Conservation (phyloP, 2,888 invertebrate genomes). For the Limnephilus rhombicus region DNA sequence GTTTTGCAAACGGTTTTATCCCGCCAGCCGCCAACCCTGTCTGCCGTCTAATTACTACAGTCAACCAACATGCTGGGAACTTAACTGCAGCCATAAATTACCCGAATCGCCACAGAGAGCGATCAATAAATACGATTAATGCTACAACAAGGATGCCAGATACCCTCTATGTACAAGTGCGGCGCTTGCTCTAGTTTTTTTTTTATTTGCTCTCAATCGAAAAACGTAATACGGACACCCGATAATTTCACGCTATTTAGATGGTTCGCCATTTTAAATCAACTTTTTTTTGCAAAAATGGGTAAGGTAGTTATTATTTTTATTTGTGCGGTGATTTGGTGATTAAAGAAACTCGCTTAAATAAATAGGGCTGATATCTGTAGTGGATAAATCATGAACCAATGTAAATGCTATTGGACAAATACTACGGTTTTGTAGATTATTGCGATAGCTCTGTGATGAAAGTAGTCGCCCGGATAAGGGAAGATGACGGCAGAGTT, state of each 20-base stretch:
- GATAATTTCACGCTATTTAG: slow-evolving; percentile 1
- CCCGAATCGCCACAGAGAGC: slow-evolving; percentile 51
- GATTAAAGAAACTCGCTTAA: background rate
- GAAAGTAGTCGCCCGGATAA: no score
- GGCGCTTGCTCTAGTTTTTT: background rate
- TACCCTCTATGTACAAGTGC: background rate
- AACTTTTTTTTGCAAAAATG: background rate
- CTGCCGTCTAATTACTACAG: slow-evolving; percentile 52
- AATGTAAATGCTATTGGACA: background rate
- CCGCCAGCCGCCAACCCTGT: slow-evolving; percentile 35
- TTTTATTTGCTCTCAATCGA: background rate
- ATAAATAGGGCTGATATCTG: background rate
- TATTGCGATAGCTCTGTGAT: no score
- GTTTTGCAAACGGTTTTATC: slow-evolving; percentile 45
- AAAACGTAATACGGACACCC: background rate
- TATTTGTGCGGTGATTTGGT: background rate
- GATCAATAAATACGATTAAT: slow-evolving; percentile 57
- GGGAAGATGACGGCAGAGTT: no score
- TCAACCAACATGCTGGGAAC: slow-evolving; percentile 50
- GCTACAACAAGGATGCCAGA: slow-evolving; percentile 37
- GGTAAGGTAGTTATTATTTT: background rate
- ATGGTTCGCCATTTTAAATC: background rate
- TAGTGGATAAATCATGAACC: background rate
- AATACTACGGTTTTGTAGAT: no score
- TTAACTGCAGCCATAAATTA: slow-evolving; percentile 54